Evolutionary conservation across 2,888 invertebrate genomes (phyloP).

Genomic region (Mellilla xanthometata): DNA sequence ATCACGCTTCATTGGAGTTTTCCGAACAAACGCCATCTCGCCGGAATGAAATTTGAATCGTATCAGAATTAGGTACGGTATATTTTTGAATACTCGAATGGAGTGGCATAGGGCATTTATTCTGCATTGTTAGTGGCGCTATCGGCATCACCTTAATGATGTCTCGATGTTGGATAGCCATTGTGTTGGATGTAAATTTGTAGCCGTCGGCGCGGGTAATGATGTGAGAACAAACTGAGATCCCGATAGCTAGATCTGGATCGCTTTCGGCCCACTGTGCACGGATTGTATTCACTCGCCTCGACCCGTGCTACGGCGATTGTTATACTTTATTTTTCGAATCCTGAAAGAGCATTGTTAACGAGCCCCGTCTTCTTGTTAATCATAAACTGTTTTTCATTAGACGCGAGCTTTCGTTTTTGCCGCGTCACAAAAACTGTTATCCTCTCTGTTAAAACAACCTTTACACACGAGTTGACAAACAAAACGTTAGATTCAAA

Average conservation of each 20-base stretch:
- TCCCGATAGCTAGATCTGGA: constrained; percentile 79
- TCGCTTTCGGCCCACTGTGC: constrained; percentile 71
- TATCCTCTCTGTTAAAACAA: constrained; percentile 24
- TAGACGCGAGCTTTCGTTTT: constrained; percentile 21
- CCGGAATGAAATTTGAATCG: constrained; percentile 34
- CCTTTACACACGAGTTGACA: constrained; percentile 47
- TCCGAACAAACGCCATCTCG: constrained; percentile 51
- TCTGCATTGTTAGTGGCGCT: constrained; percentile 65
- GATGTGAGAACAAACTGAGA: constrained; percentile 83
- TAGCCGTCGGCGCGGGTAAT: constrained; percentile 83
- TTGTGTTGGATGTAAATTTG: constrained; percentile 83
- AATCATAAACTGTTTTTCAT: constrained; percentile 15
- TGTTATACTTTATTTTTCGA: constrained; percentile 53
- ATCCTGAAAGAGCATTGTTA: constrained; percentile 55
- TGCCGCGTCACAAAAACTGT: constrained; percentile 32
- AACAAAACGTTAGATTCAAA: constrained; percentile 72
- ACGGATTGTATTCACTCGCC: constrained; percentile 60
- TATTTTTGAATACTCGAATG: constrained; percentile 42
- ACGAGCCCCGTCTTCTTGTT: constrained; percentile 49
- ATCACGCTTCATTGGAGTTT: constrained; percentile 40
- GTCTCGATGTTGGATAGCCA: constrained; percentile 83
- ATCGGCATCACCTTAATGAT: constrained; percentile 83
- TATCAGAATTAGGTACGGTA: constrained; percentile 22
- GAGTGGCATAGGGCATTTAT: constrained; percentile 50
- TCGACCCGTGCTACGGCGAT: constrained; percentile 50